These are phyloP conservation scores for Petrocephalus microphthalmus DNA, from an alignment of 2,113 vertebrate species.

Conservation along the genomic window DNA sequence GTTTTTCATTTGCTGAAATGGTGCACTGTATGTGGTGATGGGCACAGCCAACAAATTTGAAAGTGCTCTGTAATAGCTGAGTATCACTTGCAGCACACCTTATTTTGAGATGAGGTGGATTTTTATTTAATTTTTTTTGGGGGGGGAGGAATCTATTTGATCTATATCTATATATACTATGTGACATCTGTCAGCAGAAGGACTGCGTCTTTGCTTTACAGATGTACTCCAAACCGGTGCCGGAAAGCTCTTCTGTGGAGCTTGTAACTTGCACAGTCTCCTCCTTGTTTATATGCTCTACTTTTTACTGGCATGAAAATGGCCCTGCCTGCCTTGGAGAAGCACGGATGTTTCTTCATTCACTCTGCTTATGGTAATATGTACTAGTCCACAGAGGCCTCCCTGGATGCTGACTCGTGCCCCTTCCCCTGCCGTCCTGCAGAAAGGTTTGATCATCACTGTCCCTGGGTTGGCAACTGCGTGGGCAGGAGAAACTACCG, in stretches of 20 bases:
- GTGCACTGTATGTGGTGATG: not conserved
- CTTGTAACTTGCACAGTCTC: not conserved
- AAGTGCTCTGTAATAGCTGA: not conserved
- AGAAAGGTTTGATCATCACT: slow-evolving; percentile 96
- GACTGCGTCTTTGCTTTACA: not conserved
- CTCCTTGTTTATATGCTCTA: not conserved
- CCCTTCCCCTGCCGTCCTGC: slow-evolving; percentile 21
- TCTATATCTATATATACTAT: not conserved
- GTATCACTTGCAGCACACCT: not conserved
- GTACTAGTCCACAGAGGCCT: not conserved
- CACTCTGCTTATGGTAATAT: not conserved
- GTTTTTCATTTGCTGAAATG: not conserved
- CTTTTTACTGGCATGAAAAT: not conserved
- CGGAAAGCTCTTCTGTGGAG: not conserved
- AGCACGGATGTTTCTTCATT: not conserved
- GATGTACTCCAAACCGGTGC: not conserved
- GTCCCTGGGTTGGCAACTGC: slow-evolving; percentile 98
- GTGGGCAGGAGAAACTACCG: slow-evolving; percentile 94
- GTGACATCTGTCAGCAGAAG: not conserved
- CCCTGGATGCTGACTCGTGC: not conserved
- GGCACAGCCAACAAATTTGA: not conserved
- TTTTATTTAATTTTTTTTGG: not conserved
- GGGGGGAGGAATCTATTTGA: not conserved
- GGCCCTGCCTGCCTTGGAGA: not conserved
- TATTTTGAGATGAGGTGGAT: not conserved